Base-by-base conservation (phyloP, 2,113 vertebrate genomes). In the Nasalis larvatus region DNA sequence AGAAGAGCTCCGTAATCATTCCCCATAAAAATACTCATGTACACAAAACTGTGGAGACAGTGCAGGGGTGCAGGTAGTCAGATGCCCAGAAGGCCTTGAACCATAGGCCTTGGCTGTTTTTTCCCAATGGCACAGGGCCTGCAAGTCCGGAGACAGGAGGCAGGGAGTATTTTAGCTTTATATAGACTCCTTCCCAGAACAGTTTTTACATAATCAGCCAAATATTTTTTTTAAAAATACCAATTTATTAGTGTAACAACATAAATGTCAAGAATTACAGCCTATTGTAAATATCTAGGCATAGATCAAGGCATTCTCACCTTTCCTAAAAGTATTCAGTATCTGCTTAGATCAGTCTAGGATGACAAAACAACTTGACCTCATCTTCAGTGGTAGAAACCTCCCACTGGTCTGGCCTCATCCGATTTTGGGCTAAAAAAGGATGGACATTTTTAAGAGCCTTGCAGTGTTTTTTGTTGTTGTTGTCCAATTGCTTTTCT, bases 401-500 rank as follows among this genome's bases (percentile, higher is more conserved):
- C 32, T 56, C 76, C 54, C 35, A 2, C 8, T 54, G 52, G 68
- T 69, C 78, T 35, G 37, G 58, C 71, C 73, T 81, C 54, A 42
- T 42, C n/a, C 76, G 56, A 0, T 11, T 60, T 83, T 11, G 42
- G 18, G 9, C 54, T 66, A 8, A 42, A 76, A 58, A 58, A 87
- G 40, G 20, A 40, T 1, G 8, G 30, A 18, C 12, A 6, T 27
- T 35, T 42, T 42, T 27, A 37, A 47, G 77, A 91, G 77, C 42
- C 40, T 89, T 12, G 1, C 37, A 30, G 42, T 52, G 27, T 42
- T 60, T 54, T 42, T 94, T 63, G 12, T 71, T 80, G 2, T 81
- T 74, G 47, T 81, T 68, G 77, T 93, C 35, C 80, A 84, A n/a
- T 14, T 40, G 68, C 81, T 96, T 92, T 84, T 93, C 54, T 94